These are phyloP conservation scores for Aphelenchoides avenae DNA, from an alignment of 1,140 invertebrate genomes.

Conservation along the genomic window DNA sequence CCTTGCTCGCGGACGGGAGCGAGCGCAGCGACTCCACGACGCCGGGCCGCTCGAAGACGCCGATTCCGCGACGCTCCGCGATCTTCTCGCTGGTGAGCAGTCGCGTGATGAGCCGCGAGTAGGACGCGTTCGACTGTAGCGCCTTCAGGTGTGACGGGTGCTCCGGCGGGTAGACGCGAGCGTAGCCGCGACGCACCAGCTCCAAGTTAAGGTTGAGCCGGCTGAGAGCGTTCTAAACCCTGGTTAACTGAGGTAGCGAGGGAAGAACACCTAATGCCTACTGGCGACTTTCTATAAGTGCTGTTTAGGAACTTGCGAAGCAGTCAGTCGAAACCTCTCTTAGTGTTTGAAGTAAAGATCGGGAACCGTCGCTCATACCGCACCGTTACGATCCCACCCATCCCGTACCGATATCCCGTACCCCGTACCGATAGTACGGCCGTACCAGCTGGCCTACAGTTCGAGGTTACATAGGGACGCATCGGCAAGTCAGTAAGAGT, in stretches of 20 bases:
- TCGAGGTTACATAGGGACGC: no score
- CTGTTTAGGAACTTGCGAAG: no score
- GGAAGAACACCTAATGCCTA: slow-evolving; percentile 25
- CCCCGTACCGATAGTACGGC: no score
- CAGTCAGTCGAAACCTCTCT: no score
- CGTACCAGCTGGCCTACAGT: no score
- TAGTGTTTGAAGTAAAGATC: no score
- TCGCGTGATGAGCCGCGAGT: slow-evolving; percentile 51
- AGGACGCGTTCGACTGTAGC: slow-evolving; percentile 47
- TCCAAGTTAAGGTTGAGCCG: slow-evolving; percentile 53
- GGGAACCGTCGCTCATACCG: no score
- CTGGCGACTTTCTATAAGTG: no score
- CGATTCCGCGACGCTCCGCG: slow-evolving; percentile 53
- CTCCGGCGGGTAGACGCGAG: slow-evolving; percentile 48
- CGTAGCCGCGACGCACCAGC: slow-evolving; percentile 52
- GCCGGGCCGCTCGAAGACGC: slow-evolving; percentile 53
- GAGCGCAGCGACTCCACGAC: slow-evolving; percentile 53
- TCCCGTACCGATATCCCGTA: no score
- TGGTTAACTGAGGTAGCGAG: slow-evolving; percentile 14
- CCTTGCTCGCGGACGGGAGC: slow-evolving; percentile 39
- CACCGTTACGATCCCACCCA: no score
- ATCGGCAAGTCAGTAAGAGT: no score
- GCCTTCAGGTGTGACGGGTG: slow-evolving; percentile 46
- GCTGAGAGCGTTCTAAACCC: slow-evolving; percentile 19
- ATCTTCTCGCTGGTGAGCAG: slow-evolving; percentile 56